Conservation (phyloP, 2,888 invertebrate species). For the Drosophila hawaiiensis region DNA sequence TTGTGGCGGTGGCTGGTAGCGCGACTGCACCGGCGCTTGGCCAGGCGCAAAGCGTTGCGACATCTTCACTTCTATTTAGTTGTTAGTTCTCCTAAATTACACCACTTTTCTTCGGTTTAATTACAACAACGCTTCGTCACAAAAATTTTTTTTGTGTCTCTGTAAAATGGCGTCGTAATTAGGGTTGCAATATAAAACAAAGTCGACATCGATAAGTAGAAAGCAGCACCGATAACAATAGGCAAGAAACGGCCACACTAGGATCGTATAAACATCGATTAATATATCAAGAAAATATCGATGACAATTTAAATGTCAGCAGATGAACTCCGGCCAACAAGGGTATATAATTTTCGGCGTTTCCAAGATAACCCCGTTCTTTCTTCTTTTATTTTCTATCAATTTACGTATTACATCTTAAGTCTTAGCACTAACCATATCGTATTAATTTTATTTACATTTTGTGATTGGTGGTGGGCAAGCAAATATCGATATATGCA, state of each 20-base stretch:
- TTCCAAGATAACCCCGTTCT: background rate
- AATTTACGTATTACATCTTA: background rate
- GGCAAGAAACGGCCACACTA: constrained; percentile 26
- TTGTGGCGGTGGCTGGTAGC: constrained; percentile 84
- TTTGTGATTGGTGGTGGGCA: background rate
- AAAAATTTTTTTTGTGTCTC: constrained; percentile 31
- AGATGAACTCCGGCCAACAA: background rate
- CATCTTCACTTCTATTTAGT: constrained; percentile 61
- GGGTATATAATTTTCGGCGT: background rate
- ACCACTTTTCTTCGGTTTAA: constrained; percentile 36
- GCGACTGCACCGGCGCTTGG: constrained; percentile 82
- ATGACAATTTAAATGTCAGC: background rate
- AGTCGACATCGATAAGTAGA: constrained; percentile 17
- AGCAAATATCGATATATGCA: background rate
- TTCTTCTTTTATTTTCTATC: background rate
- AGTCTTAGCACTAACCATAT: background rate
- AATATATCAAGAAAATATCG: background rate
- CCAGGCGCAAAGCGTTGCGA: constrained; percentile 83
- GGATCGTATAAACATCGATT: background rate
- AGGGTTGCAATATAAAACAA: constrained; percentile 37
- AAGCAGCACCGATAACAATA: background rate
- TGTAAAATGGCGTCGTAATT: constrained; percentile 71
- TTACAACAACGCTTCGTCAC: constrained; percentile 73
- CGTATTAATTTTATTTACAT: background rate
- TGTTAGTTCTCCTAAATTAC: constrained; percentile 6